These are phyloP conservation scores for Xylophagus ater DNA, from an alignment of 2,888 invertebrate genomes.

Conservation along the genomic window DNA sequence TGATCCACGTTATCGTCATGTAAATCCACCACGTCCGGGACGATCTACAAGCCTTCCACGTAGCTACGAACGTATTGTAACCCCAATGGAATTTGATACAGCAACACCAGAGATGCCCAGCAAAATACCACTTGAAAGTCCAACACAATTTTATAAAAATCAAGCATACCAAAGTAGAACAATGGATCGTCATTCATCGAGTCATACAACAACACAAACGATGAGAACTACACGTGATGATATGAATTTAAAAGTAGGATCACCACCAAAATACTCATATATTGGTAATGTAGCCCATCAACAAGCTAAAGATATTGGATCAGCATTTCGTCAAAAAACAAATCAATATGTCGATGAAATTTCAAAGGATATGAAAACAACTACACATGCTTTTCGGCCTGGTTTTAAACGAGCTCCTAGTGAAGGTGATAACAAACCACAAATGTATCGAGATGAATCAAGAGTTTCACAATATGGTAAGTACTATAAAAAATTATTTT, in stretches of 20 bases:
- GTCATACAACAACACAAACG: constrained; percentile 15
- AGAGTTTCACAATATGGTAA: constrained; percentile 60
- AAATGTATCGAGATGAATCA: constrained; percentile 59
- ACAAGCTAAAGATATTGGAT: constrained; percentile 56
- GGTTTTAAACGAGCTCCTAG: constrained; percentile 37
- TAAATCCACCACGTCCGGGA: constrained; percentile 44
- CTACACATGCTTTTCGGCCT: constrained; percentile 34
- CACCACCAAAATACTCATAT: constrained; percentile 50
- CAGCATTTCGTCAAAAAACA: constrained; percentile 55
- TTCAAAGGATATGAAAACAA: constrained; percentile 46
- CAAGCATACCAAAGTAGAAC: constrained; percentile 27
- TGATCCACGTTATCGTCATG: constrained; percentile 48
- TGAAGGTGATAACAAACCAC: constrained; percentile 44
- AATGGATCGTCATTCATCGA: constrained; percentile 30
- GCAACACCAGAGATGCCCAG: constrained; percentile 41
- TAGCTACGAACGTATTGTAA: constrained; percentile 42
- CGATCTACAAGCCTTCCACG: constrained; percentile 45
- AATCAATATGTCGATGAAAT: constrained; percentile 56
- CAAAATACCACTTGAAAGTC: constrained; percentile 30
- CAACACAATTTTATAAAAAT: constrained; percentile 11
- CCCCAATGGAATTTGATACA: constrained; percentile 52
- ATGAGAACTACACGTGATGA: constrained; percentile 27
- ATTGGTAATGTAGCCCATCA: constrained; percentile 39
- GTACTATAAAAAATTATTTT: constrained; percentile 22
- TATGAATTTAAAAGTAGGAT: constrained; percentile 43